phyloP scores from a whole-genome alignment of 2,797 vertebrate genomes.

The Sebastes taczanowskii region DNA sequence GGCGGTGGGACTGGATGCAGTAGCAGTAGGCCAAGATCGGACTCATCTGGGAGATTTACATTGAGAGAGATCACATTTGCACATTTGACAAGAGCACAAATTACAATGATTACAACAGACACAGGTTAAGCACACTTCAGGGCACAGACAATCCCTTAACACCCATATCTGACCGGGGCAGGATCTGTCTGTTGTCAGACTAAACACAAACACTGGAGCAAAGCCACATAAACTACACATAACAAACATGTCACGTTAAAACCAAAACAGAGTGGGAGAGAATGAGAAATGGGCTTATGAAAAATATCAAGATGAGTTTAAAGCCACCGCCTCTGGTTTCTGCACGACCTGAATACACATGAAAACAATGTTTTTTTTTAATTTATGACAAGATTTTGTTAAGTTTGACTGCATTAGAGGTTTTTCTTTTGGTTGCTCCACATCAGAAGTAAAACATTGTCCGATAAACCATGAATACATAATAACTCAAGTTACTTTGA shows the following conservation, averaged over 20 bases:
- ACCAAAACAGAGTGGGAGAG: not conserved
- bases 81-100: slow-evolving; percentile 44
- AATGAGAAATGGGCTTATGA: not conserved
- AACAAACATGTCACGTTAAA: slow-evolving; percentile 12
- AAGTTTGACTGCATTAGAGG: too few species aligned
- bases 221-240: slow-evolving; percentile 18
- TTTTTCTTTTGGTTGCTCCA: too few species aligned
- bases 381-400: too few species aligned
- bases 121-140: slow-evolving; percentile 50
- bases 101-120: slow-evolving; percentile 45
- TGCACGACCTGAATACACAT: not conserved
- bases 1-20: not conserved
- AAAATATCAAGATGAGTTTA: not conserved
- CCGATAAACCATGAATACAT: too few species aligned
- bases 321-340: not conserved
- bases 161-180: slow-evolving; percentile 53
- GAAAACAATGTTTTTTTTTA: not conserved
- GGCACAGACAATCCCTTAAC: slow-evolving; percentile 43
- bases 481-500: too few species aligned
- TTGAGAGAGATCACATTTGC: slow-evolving; percentile 29
- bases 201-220: slow-evolving; percentile 43
- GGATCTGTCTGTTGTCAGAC: slow-evolving; percentile 28
- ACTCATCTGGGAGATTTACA: slow-evolving; percentile 26
- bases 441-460: too few species aligned
- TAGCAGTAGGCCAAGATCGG: not conserved